These are phyloP conservation scores for Charaxes varanes DNA, from an alignment of 1,140 invertebrate species.

Conservation along the genomic window DNA sequence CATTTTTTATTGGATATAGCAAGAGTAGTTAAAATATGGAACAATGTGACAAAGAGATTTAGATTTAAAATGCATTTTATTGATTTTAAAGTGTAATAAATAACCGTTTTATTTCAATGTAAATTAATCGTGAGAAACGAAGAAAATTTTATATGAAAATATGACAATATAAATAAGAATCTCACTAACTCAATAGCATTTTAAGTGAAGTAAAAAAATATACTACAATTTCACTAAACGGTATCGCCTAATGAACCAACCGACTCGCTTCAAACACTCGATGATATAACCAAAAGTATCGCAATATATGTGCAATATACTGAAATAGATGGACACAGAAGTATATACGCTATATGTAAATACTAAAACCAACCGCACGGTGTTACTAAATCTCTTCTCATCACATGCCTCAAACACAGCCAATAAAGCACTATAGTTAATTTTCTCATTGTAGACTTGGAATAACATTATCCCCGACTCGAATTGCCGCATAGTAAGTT, in stretches of 20 bases:
- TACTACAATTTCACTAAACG: constrained; percentile 11
- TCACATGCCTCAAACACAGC: constrained; percentile 71
- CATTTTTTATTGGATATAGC: too few species aligned
- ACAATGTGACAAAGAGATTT: too few species aligned
- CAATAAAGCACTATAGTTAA: constrained; percentile 71
- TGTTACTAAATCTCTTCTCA: constrained; percentile 72
- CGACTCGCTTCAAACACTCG: constrained; percentile 15
- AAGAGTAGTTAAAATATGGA: too few species aligned
- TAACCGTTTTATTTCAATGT: too few species aligned
- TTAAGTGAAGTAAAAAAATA: too few species aligned
- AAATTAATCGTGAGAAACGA: too few species aligned
- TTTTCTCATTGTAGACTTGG: constrained; percentile 70
- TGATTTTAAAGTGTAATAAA: too few species aligned
- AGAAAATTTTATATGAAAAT: too few species aligned
- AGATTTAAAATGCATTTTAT: too few species aligned
- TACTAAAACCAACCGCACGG: constrained; percentile 65
- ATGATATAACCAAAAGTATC: constrained; percentile 14
- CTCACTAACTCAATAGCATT: too few species aligned
- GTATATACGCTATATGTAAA: constrained; percentile 59
- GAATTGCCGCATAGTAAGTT: constrained; percentile 70
- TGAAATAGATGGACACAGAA: constrained; percentile 35
- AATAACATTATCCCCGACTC: constrained; percentile 70
- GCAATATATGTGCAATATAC: constrained; percentile 15
- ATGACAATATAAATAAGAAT: too few species aligned
- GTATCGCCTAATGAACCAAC: constrained; percentile 12